phyloP scores from a whole-genome alignment of 2,888 invertebrate species.

The Physocephala rufipes region DNA sequence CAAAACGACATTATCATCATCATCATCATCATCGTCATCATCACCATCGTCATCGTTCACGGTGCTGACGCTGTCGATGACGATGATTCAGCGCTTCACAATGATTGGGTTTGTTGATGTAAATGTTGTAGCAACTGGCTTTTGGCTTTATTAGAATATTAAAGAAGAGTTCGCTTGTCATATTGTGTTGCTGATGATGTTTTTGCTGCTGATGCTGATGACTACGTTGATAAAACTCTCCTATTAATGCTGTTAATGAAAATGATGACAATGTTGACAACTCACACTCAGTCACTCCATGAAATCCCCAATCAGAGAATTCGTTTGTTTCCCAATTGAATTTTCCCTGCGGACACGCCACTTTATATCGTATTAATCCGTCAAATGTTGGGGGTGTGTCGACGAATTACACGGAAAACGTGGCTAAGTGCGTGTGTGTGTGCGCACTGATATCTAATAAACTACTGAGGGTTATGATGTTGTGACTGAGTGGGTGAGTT shows the following conservation, averaged over 20 bases:
- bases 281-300: neutral
- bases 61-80: neutral
- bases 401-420: constrained; percentile 48
- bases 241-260: neutral
- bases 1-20: constrained; percentile 13
- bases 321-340: neutral
- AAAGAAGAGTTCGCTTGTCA: too few species aligned
- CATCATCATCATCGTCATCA: constrained; percentile 2
- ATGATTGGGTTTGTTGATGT: too few species aligned
- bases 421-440: neutral
- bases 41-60: constrained; percentile 4
- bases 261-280: neutral
- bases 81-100: neutral
- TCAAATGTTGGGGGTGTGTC: constrained; percentile 59
- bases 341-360: constrained; percentile 50
- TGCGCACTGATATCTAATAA: neutral
- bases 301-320: constrained; percentile 4
- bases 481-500: neutral
- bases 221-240: neutral
- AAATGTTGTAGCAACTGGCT: too few species aligned
- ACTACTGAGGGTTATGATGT: neutral
- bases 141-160: too few species aligned
- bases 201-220: neutral
- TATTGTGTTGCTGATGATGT: neutral
- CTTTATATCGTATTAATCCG: constrained; percentile 47